phyloP scores from a whole-genome alignment of 2,888 invertebrate genomes.

The Drosophila prostipennis region DNA sequence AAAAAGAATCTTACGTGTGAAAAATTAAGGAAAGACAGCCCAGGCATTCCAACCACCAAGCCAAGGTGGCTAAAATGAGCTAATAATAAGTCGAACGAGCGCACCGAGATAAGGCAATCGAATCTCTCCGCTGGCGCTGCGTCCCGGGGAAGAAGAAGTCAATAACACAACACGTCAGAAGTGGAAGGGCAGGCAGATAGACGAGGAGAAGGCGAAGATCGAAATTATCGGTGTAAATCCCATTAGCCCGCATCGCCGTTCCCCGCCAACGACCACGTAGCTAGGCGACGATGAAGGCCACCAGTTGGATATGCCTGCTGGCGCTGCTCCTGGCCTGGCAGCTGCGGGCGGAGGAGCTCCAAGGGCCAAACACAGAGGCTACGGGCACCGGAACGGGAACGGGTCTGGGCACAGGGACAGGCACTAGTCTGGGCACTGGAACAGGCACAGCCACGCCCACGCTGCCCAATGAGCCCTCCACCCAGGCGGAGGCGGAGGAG shows the following conservation, averaged over 20 bases:
- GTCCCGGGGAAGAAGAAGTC: constrained; percentile 52
- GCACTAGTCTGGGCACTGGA: constrained; percentile 15
- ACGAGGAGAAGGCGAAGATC: constrained; percentile 29
- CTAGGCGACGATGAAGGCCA: constrained; percentile 57
- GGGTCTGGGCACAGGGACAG: constrained; percentile 3
- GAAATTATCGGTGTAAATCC: constrained; percentile 42
- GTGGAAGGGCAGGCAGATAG: constrained; percentile 36
- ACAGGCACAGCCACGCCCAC: constrained; percentile 25
- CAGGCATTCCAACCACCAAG: constrained; percentile 12
- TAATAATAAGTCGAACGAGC: constrained; percentile 35
- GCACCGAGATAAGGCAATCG: constrained; percentile 1
- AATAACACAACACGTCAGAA: constrained; percentile 76
- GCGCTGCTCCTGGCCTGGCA: constrained; percentile 52
- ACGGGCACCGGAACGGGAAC: constrained; percentile 11
- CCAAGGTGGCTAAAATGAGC: constrained; percentile 46
- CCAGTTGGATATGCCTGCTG: constrained; percentile 48
- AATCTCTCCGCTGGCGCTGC: constrained; percentile 8
- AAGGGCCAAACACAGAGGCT: constrained; percentile 67
- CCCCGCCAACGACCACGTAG: neutral
- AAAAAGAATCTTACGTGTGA: constrained; percentile 61
- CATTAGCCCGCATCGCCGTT: constrained; percentile 5
- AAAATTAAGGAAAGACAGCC: constrained; percentile 44
- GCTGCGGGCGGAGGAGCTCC: constrained; percentile 65
- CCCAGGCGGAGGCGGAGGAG: constrained; percentile 42
- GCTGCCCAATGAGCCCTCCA: constrained; percentile 19